These are phyloP conservation scores for Andrena cerasifolii DNA, from an alignment of 1,140 invertebrate genomes.

Conservation along the genomic window DNA sequence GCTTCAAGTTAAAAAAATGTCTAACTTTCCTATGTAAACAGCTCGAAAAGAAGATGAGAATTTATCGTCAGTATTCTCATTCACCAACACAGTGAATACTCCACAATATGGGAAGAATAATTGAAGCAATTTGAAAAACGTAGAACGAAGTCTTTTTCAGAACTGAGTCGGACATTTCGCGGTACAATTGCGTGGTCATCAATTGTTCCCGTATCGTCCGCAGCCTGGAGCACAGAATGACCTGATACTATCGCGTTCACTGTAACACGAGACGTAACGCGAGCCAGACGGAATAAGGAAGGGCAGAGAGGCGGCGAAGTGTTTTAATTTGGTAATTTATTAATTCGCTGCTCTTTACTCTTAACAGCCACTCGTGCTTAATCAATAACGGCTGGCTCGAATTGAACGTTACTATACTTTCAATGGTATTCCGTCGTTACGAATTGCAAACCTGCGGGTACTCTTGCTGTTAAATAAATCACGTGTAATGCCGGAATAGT, in stretches of 20 bases:
- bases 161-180: not conserved
- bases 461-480: not conserved
- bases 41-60: too few relatives aligned
- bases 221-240: not conserved
- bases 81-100: too few relatives aligned
- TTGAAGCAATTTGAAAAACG: not conserved
- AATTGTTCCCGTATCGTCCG: not conserved
- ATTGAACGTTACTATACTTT: not conserved
- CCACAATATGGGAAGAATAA: not conserved
- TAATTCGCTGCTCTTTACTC: not conserved
- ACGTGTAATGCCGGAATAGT: not conserved
- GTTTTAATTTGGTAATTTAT: not conserved
- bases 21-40: too few relatives aligned
- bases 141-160: not conserved
- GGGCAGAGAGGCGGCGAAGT: not conserved
- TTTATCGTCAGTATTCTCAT: too few relatives aligned
- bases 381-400: not conserved
- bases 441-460: not conserved
- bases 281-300: not conserved
- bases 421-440: not conserved
- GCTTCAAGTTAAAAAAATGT: too few relatives aligned
- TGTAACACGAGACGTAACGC: not conserved
- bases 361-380: not conserved
- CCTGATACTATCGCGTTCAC: constrained; percentile 12
- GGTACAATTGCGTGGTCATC: not conserved